Conservation (phyloP, 2,888 invertebrate species). For the Ophioninae sp. region DNA sequence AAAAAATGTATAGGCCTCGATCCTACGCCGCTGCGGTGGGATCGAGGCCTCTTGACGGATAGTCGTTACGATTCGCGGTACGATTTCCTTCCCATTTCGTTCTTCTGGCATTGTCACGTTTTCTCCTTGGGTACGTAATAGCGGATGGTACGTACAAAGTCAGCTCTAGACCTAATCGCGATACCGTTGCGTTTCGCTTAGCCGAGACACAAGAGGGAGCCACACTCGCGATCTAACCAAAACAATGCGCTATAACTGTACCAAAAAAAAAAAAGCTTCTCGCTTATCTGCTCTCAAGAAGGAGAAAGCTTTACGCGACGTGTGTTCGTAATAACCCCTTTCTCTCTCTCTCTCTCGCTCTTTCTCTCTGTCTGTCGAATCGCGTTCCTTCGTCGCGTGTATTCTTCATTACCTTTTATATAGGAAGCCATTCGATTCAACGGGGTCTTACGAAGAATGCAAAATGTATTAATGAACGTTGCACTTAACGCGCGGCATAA, state of each 20-base stretch:
- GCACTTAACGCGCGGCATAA: slow-evolving; percentile 20
- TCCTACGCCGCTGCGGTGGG: not conserved
- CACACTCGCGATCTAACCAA: slow-evolving; percentile 26
- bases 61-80: slow-evolving; percentile 9
- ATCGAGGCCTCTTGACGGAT: slow-evolving; percentile 10
- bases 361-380: slow-evolving; percentile 47
- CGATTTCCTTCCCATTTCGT: slow-evolving; percentile 12
- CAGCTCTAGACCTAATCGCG: slow-evolving; percentile 36
- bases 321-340: slow-evolving; percentile 43
- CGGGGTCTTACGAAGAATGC: slow-evolving; percentile 5
- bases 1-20: no score
- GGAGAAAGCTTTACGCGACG: slow-evolving; percentile 49
- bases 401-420: slow-evolving; percentile 15
- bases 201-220: slow-evolving; percentile 29
- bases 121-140: slow-evolving; percentile 25
- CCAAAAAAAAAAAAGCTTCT: slow-evolving; percentile 36
- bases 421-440: slow-evolving; percentile 13
- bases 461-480: slow-evolving; percentile 35
- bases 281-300: slow-evolving; percentile 25
- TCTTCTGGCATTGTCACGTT: slow-evolving; percentile 17
- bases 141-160: slow-evolving; percentile 27
- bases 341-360: no score
- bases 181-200: slow-evolving; percentile 46
- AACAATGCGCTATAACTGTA: slow-evolving; percentile 33
- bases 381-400: slow-evolving; percentile 43